These are phyloP conservation scores for Crenichthys baileyi DNA, from an alignment of 2,797 vertebrate genomes.

Conservation along the genomic window DNA sequence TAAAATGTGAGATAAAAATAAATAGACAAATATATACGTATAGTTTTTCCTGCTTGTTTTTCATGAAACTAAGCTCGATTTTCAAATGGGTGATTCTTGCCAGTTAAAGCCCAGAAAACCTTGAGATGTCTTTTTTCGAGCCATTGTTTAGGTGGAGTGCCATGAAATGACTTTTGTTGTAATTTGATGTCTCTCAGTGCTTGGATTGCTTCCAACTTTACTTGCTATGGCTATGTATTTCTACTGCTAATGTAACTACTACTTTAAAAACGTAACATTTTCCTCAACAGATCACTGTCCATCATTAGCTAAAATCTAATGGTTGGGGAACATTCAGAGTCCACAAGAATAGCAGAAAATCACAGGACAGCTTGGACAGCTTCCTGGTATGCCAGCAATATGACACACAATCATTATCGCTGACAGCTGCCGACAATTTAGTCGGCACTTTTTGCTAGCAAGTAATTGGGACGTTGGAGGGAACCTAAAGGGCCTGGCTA, in stretches of 20 bases:
- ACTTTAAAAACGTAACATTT: background rate
- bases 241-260: background rate
- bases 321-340: background rate
- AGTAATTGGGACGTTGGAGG: background rate
- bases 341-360: background rate
- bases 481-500: background rate
- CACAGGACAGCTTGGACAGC: background rate
- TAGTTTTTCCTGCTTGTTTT: background rate
- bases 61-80: background rate
- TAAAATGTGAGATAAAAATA: background rate
- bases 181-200: no score
- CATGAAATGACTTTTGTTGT: no score
- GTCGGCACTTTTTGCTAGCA: conserved; percentile 4
- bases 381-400: background rate
- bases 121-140: background rate
- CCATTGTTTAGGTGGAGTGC: background rate
- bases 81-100: background rate
- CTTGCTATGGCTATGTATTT: background rate
- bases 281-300: background rate
- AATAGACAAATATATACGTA: no score
- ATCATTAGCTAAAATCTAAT: background rate
- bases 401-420: background rate
- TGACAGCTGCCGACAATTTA: conserved; percentile 11
- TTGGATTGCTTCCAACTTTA: background rate
- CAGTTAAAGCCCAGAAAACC: background rate